A percentile compares a stretch with the other conserved stretches of the same genome.
Evolutionary conservation across 1,140 invertebrate species (phyloP).

Genomic region (Lethocerus indicus): DNA sequence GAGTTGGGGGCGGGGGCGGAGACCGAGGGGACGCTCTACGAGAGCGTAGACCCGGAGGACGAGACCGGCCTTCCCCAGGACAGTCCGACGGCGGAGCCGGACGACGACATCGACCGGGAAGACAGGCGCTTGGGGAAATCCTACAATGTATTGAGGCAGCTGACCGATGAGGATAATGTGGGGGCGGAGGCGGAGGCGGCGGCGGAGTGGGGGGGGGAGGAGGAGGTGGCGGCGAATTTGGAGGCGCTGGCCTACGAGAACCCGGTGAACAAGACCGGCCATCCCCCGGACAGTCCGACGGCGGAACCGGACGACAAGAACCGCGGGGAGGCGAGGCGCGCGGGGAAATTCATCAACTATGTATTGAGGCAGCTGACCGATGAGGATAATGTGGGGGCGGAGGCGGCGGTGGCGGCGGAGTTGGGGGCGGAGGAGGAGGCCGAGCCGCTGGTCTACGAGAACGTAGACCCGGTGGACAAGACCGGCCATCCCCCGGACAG

Average conservation of each 20-base stretch:
- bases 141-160: too few species aligned
- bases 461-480: background rate
- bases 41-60: background rate
- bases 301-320: background rate
- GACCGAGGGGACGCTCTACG: background rate
- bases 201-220: background rate
- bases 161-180: too few species aligned
- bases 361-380: too few species aligned
- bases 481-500: background rate
- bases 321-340: too few species aligned
- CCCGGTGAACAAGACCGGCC: background rate
- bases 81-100: background rate
- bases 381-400: too few species aligned
- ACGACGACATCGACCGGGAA: too few species aligned
- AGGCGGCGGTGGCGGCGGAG: background rate
- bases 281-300: background rate
- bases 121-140: too few species aligned
- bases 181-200: background rate
- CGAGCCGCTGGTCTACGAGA: background rate
- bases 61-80: background rate
- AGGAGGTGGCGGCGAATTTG: background rate
- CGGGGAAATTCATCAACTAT: too few species aligned
- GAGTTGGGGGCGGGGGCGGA: background rate
- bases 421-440: background rate
- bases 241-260: background rate